Conservation (phyloP, 2,888 invertebrate genomes). For the Ochlodes sylvanus region DNA sequence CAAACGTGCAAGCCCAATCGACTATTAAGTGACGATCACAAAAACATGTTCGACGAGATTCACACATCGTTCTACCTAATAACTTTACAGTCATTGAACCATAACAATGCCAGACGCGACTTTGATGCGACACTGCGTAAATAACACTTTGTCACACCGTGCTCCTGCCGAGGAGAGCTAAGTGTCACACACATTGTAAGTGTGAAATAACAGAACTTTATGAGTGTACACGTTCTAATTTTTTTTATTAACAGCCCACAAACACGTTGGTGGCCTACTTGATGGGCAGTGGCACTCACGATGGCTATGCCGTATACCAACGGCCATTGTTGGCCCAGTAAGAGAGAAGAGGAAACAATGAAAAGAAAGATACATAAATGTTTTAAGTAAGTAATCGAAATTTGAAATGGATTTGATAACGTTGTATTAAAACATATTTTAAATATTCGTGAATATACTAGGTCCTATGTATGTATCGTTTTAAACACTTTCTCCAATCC, state of each 20-base stretch:
- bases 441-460: too few relatives aligned
- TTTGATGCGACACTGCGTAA: neutral
- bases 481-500: too few relatives aligned
- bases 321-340: too few relatives aligned
- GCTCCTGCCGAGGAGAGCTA: too few relatives aligned
- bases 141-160: neutral
- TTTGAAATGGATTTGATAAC: too few relatives aligned
- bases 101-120: neutral
- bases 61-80: neutral
- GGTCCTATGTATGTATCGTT: too few relatives aligned
- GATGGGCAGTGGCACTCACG: neutral
- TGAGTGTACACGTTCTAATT: neutral
- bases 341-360: too few relatives aligned
- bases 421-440: too few relatives aligned
- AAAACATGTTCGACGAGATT: neutral
- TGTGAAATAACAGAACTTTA: constrained; percentile 10
- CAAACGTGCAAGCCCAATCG: neutral
- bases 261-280: neutral
- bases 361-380: too few relatives aligned
- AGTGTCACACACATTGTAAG: neutral
- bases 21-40: neutral
- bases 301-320: too few relatives aligned
- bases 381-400: too few relatives aligned
- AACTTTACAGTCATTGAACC: neutral
- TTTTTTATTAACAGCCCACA: neutral